phyloP scores from a whole-genome alignment of 1,140 invertebrate species.

The Brachionus paranguensis region DNA sequence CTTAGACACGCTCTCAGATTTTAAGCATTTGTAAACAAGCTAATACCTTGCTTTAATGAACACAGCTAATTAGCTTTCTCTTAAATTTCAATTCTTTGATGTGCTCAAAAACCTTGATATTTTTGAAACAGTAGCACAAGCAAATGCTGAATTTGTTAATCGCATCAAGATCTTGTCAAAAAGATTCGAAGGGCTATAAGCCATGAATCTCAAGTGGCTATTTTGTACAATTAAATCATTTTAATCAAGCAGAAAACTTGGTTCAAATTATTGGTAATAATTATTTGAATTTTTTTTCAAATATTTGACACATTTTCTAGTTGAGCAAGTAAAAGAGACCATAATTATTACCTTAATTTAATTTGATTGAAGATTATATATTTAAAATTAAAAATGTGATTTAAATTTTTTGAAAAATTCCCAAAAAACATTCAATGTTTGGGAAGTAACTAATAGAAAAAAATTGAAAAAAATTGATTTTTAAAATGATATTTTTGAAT shows the following conservation, averaged over 20 bases:
- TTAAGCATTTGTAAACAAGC: slow-evolving; percentile 1
- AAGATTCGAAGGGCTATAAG: neutral
- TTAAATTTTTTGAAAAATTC: too few species aligned
- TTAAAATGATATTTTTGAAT: too few species aligned
- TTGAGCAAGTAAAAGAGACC: neutral
- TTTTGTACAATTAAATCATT: neutral
- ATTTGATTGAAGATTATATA: too few species aligned
- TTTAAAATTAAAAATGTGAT: too few species aligned
- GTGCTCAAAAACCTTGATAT: neutral
- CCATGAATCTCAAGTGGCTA: neutral
- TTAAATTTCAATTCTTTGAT: neutral
- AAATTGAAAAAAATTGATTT: too few species aligned
- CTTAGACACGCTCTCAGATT: neutral
- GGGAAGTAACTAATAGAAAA: too few species aligned
- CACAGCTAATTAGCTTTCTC: neutral
- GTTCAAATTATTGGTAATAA: neutral
- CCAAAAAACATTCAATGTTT: too few species aligned
- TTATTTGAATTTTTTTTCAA: neutral
- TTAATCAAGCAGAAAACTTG: neutral
- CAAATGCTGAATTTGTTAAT: neutral
- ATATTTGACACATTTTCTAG: neutral
- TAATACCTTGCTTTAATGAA: slow-evolving; percentile 3
- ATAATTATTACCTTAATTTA: too few species aligned
- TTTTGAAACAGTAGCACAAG: neutral
- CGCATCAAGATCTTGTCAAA: neutral